Base-by-base conservation (phyloP, 2,888 invertebrate genomes). In the Noctua comes region DNA sequence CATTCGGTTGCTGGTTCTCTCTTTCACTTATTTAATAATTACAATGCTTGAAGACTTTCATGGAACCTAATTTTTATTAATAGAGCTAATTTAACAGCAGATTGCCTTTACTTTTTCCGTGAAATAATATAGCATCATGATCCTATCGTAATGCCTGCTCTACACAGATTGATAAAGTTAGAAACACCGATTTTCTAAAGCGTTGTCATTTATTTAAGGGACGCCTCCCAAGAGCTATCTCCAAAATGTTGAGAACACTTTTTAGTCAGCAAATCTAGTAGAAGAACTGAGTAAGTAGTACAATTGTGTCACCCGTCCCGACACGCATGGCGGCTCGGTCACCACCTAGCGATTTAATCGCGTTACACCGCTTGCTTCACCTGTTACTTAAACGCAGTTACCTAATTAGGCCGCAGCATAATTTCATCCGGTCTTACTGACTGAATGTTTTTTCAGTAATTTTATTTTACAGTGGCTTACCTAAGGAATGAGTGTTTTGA, bases 321-420 rank as follows among this genome's bases (percentile, higher is more conserved):
- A 70, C 82, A 76, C 65, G 69, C 43, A 5, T 11, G 43, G 76
- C 31, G 65, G 18, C 3, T 18, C 76, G 36, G 80, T 69, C 69
- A 66, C 51, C 65, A 82, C 43, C 59, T 57, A 65, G 65, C 24
- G 82, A 80, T 66, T 69, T 66, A 70, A 76, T 82, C 48, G 65
- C 59, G 43, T 68, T 59, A 65, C 82, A 69, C 11, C 24, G 0
- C 40, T 80, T 80, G 57, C 76, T n/a, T 76, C 65, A 82, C 48
- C 65, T 57, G 48, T 48, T 65, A 69, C 65, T 65, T 81, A 65
- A 57, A 81, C 18, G 54, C 36, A 11, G 31, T 76, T 81, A 65
- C 69, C 0, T 69, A 76, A 76, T 57, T 65, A 75, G 64, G 48
- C 46, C 18, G n/a, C 24, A 18, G 8, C 27, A 43, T 73, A 13